Evolutionary conservation across 2,797 vertebrate species (phyloP), one percentile per base, ranked within the genome.

Genomic region (Periophthalmus magnuspinnatus): DNA sequence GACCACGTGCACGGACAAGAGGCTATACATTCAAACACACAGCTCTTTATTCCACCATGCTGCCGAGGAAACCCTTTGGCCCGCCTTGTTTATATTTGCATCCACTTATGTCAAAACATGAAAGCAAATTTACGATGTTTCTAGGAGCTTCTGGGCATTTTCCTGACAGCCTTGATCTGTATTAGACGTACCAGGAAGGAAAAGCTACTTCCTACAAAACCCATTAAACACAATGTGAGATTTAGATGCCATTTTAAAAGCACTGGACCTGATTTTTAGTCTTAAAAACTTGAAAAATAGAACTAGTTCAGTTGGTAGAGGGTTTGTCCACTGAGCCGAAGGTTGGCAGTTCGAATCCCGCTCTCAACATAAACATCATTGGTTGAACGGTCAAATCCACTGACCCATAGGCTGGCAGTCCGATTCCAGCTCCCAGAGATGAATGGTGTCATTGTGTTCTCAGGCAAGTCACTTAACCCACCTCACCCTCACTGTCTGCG

Each of bases 11-110:
- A n/a, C 64, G 32, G 47, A 7, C 62, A 77, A 72, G 69, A 67
- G 76, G 72, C 81, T 76, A 85, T 86, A 81, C 81, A 83, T 82
- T 74, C 60, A 78, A 52, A 71, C 75, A 58, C 64, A 59, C 68
- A 68, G 72, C 1, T 0, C 45, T 45, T 74, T 78, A 71, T 80
- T 84, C 57, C 79, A 54, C 66, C 66, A 66, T 47, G 24, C 68
- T 69, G 65, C 57, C 74, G 47, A 58, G 48, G 64, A 63, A 65
- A 71, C 65, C 24, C 45, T 33, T 41, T 58, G 74, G 55, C 9
- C 69, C 54, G 21, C 69, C 65, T 64, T 67, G 79, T 75, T 72
- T 65, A 71, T 72, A 59, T 54, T 65, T 56, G 68, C 65, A 47
- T 19, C 48, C 34, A 19, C 52, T 34, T 38, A 41, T 58, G 48